Base-by-base conservation (phyloP, 2,113 vertebrate genomes). In the Atractosteus spatula region DNA sequence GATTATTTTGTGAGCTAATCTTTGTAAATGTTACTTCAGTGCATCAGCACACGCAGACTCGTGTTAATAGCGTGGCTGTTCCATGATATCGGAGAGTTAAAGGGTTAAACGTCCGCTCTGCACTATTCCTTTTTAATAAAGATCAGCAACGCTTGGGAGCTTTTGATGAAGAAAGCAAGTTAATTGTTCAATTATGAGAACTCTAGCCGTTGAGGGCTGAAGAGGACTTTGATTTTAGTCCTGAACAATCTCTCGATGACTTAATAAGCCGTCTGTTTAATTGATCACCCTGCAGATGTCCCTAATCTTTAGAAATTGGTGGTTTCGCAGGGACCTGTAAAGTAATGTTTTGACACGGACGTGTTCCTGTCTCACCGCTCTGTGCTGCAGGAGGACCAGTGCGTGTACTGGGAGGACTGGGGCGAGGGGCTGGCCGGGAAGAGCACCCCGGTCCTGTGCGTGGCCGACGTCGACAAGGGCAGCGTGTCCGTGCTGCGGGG, bases 401-500 rank as follows among this genome's bases (percentile, higher is more conserved):
- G 70, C 65, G 77, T 90, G 55, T 92, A 91, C 80, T 47, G 78
- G 64, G 92, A 92, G 57, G 91, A 93, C 81, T 93, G 92, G 92
- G 92, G 92, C 0, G 92, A 93, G 72, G 84, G 79, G 47, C 81
- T 93, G 72, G 75, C 80, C 72, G 77, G 78, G 71, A 89, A 81
- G 81, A 91, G 88, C n/a, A 41, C 72, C 61, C 86, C 92, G 0
- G 88, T 85, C 16, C 62, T 93, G 17, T 92, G 89, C 76, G 80
- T 85, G 71, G 85, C 86, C 70, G 82, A 88, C 51, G 70, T 92
- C 54, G 76, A 74, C 68, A 82, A 42, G 3, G 84, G 86, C 2
- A 0, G 16, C 0, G 77, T 89, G 13, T 75, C n/a, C 0, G 71
- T 89, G 42, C 44, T 88, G 65, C 73, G 82, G 81, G 88, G 84